These are phyloP conservation scores for Sandelia bainsii DNA, from an alignment of 2,797 vertebrate genomes.

Conservation along the genomic window DNA sequence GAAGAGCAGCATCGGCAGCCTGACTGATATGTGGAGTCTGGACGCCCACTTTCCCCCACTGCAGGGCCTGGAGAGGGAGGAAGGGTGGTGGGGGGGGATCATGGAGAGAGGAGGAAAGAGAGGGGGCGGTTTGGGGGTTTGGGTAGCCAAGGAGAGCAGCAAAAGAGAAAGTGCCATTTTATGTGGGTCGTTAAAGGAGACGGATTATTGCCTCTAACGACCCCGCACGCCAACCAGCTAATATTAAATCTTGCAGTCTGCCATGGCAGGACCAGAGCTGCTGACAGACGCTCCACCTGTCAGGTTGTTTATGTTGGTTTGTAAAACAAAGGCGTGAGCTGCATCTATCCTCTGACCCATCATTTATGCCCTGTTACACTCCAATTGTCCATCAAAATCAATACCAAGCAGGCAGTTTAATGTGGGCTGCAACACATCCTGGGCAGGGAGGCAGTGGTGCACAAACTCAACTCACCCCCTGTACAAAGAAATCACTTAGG, in stretches of 20 bases:
- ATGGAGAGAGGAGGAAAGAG: conserved; percentile 41
- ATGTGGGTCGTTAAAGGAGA: conserved; percentile 77
- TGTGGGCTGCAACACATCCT: conserved; percentile 23
- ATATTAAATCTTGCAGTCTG: conserved; percentile 76
- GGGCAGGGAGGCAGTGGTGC: conserved; percentile 16
- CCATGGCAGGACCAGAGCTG: conserved; percentile 40
- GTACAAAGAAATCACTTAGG: neutral
- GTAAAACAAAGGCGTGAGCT: conserved; percentile 68
- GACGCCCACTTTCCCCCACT: conserved; percentile 45
- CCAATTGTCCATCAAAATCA: conserved; percentile 71
- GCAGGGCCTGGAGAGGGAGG: conserved; percentile 23
- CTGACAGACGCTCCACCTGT: conserved; percentile 68
- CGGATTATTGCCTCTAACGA: conserved; percentile 78
- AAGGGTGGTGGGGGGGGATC: conserved; percentile 15
- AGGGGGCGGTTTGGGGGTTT: conserved; percentile 21
- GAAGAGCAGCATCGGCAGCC: conserved; percentile 30
- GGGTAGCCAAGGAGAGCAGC: conserved; percentile 44
- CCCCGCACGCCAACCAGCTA: conserved; percentile 59
- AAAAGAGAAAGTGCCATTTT: conserved; percentile 67
- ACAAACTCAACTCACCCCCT: conserved; percentile 18
- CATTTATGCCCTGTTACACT: conserved; percentile 68
- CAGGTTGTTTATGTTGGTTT: conserved; percentile 75
- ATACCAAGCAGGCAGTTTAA: conserved; percentile 62
- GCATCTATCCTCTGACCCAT: conserved; percentile 69
- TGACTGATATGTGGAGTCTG: conserved; percentile 47